Percentiles rank a stretch among this genome's conserved stretches.
Evolutionary conservation across 2,888 invertebrate genomes (phyloP).

Genomic region (Nowickia ferox): DNA sequence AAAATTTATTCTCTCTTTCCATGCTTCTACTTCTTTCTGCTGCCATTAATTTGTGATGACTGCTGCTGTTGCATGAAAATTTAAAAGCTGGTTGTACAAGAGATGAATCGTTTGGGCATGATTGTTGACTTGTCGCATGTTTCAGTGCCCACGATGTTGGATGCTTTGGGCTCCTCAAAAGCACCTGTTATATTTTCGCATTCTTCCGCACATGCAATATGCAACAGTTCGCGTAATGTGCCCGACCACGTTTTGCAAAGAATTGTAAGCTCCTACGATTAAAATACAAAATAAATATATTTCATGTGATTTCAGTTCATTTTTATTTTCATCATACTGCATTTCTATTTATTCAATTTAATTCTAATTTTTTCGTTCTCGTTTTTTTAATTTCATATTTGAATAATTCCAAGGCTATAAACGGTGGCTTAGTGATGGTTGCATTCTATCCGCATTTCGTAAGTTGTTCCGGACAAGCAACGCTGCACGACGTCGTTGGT

Average conservation of each 20-base stretch:
- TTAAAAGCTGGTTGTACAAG: slow-evolving; percentile 88
- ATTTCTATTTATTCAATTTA: slow-evolving; percentile 42
- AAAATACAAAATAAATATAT: slow-evolving; percentile 42
- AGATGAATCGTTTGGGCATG: slow-evolving; percentile 96
- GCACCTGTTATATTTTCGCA: slow-evolving; percentile 95
- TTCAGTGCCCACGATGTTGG: slow-evolving; percentile 91
- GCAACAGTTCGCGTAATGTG: slow-evolving; percentile 92
- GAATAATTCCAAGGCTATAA: slow-evolving; percentile 84
- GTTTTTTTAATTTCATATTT: slow-evolving; percentile 60
- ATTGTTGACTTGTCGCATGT: slow-evolving; percentile 93
- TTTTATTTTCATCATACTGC: neutral
- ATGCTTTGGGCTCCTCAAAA: slow-evolving; percentile 89
- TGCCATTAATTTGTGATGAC: slow-evolving; percentile 17
- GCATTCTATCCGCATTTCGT: slow-evolving; percentile 87
- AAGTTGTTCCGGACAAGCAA: slow-evolving; percentile 85
- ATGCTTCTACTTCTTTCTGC: neutral
- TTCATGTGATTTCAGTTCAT: slow-evolving; percentile 45
- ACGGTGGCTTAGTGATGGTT: slow-evolving; percentile 87
- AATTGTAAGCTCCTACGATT: slow-evolving; percentile 84
- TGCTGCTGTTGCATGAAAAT: slow-evolving; percentile 76
- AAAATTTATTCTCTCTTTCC: slow-evolving; percentile 23
- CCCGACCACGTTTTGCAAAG: slow-evolving; percentile 90
- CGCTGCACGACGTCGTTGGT: slow-evolving; percentile 86
- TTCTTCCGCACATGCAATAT: slow-evolving; percentile 91
- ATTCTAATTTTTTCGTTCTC: slow-evolving; percentile 15